Conservation (phyloP, 2,113 vertebrate species). For the Thomomys bottae region DNA sequence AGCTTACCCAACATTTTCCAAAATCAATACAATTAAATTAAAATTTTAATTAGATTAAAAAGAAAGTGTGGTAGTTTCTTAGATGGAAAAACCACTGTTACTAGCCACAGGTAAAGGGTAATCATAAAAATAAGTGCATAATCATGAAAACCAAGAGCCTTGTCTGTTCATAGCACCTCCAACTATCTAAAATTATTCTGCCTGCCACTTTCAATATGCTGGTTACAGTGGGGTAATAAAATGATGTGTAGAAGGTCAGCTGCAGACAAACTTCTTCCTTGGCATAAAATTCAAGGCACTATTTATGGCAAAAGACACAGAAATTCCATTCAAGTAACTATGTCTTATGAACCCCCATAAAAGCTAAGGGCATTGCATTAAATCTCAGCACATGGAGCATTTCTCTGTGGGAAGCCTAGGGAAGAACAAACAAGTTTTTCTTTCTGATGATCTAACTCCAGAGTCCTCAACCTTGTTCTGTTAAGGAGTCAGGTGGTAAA, state of each 20-base stretch:
- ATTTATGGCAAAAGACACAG: constrained; percentile 43
- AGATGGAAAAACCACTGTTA: not conserved
- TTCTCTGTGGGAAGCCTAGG: not conserved
- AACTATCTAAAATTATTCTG: constrained; percentile 18
- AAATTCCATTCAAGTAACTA: constrained; percentile 33
- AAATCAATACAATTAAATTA: not conserved
- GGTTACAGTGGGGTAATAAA: not conserved
- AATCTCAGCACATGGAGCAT: constrained; percentile 1
- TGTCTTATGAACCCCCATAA: constrained; percentile 49
- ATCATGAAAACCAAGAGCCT: constrained; percentile 16
- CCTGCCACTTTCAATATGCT: not conserved
- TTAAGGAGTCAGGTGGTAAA: not conserved
- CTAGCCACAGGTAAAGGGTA: not conserved
- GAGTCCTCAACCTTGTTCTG: not conserved
- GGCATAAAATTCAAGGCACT: constrained; percentile 49
- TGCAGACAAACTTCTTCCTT: constrained; percentile 30
- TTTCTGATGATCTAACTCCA: constrained; percentile 11
- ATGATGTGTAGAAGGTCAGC: constrained; percentile 9
- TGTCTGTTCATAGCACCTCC: constrained; percentile 32
- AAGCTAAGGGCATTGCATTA: constrained; percentile 31
- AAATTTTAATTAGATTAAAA: constrained; percentile 26
- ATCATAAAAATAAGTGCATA: not conserved
- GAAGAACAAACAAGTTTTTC: not conserved
- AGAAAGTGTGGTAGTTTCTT: constrained; percentile 11
- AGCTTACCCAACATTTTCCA: not conserved